Conservation (phyloP, 92 coral and sea anemone species). For the Porites cylindrica region DNA sequence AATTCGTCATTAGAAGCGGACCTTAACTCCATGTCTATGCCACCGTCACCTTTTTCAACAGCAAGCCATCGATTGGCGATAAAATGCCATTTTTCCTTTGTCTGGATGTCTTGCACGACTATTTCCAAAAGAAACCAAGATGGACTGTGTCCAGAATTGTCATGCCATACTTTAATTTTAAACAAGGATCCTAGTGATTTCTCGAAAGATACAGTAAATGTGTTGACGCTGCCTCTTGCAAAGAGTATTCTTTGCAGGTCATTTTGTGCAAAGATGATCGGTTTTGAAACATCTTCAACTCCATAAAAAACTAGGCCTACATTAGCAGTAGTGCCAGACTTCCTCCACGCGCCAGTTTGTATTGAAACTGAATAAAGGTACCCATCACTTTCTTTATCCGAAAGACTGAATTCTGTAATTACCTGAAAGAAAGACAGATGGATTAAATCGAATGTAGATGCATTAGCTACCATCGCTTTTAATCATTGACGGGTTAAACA, state of each 20-base stretch:
- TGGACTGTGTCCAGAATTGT: slow-evolving; percentile 80
- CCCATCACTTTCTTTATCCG: slow-evolving; percentile 55
- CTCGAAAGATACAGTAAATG: slow-evolving; percentile 70
- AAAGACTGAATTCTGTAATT: slow-evolving; percentile 19
- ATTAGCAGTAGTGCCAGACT: slow-evolving; percentile 87
- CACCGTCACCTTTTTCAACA: slow-evolving; percentile 84
- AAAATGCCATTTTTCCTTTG: slow-evolving; percentile 69
- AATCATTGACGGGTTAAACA: neutral
- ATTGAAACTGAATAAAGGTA: slow-evolving; percentile 73
- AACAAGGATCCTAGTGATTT: slow-evolving; percentile 72
- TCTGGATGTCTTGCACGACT: slow-evolving; percentile 69
- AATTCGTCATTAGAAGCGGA: slow-evolving; percentile 71
- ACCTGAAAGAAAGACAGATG: slow-evolving; percentile 8
- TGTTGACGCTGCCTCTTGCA: slow-evolving; percentile 88
- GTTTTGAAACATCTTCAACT: slow-evolving; percentile 71
- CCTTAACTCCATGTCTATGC: slow-evolving; percentile 72
- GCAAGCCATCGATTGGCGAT: slow-evolving; percentile 91
- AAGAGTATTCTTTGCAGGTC: slow-evolving; percentile 66
- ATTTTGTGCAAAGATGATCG: slow-evolving; percentile 61
- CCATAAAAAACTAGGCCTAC: slow-evolving; percentile 82
- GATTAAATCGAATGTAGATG: neutral
- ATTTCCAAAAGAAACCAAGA: slow-evolving; percentile 86
- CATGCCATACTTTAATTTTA: slow-evolving; percentile 88
- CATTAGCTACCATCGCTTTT: neutral
- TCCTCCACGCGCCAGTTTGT: slow-evolving; percentile 84